These are phyloP conservation scores for Heliconius erato DNA, from an alignment of 2,888 invertebrate species.

Conservation along the genomic window DNA sequence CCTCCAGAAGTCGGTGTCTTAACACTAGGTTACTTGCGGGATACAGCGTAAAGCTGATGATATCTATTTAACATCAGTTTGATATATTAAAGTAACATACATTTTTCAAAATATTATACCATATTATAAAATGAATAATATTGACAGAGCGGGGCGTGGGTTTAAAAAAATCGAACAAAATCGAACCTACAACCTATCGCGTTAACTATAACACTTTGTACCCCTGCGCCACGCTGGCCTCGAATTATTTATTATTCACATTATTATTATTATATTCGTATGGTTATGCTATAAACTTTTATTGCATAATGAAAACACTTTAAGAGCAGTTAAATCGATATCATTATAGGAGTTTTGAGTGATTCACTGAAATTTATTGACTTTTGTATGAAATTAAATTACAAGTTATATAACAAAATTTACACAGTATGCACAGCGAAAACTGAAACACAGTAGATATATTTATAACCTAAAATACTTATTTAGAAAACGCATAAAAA, in stretches of 20 bases:
- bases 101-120: too few species aligned
- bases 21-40: too few species aligned
- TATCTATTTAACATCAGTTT: too few species aligned
- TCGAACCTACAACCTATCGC: too few species aligned
- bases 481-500: too few species aligned
- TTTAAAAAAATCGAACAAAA: background rate
- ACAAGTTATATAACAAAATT: background rate
- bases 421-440: background rate
- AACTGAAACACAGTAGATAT: background rate
- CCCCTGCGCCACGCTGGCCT: too few species aligned
- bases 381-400: background rate
- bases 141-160: background rate
- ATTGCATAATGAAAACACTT: constrained; percentile 21
- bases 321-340: constrained; percentile 27
- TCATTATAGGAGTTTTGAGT: constrained; percentile 35
- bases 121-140: background rate
- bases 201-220: too few species aligned
- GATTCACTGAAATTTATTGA: constrained; percentile 40
- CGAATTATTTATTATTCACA: too few species aligned
- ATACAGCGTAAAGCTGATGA: too few species aligned
- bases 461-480: too few species aligned
- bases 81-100: too few species aligned
- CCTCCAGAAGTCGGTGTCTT: too few species aligned
- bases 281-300: constrained; percentile 29
- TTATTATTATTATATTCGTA: constrained; percentile 23